A percentile compares a stretch with the other conserved stretches of the same genome.
These are phyloP conservation scores for Philaenus spumarius DNA, from an alignment of 1,140 invertebrate species.

Conservation along the genomic window DNA sequence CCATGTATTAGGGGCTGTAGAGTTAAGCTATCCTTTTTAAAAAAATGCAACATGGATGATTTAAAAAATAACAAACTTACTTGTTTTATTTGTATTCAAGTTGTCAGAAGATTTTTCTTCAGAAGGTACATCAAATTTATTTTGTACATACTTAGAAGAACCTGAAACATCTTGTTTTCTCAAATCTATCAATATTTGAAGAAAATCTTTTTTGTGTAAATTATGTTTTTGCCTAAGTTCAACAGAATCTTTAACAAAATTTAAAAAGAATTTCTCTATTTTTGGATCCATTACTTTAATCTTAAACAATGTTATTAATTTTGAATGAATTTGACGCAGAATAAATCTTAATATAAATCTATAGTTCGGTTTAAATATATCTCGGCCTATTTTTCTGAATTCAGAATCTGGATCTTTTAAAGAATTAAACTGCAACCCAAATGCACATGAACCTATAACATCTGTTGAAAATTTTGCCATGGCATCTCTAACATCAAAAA, in stretches of 20 bases:
- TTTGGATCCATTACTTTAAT: constrained; percentile 20
- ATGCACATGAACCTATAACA: constrained; percentile 48
- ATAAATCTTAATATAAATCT: constrained; percentile 26
- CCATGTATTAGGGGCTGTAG: no score
- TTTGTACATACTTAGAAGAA: no score
- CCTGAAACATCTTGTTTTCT: constrained; percentile 17
- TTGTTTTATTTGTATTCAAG: no score
- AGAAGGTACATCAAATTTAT: no score
- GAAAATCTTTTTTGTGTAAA: constrained; percentile 39
- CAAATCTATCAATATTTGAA: constrained; percentile 30
- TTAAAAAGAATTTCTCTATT: constrained; percentile 40
- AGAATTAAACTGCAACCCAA: constrained; percentile 48
- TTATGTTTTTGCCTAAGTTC: constrained; percentile 40
- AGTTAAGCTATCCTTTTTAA: no score
- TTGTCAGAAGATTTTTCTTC: no score
- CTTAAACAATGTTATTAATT: constrained; percentile 16
- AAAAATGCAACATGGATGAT: no score
- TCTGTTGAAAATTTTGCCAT: constrained; percentile 47
- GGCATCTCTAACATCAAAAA: constrained; percentile 39
- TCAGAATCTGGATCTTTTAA: constrained; percentile 42
- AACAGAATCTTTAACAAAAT: constrained; percentile 42
- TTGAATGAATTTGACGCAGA: constrained; percentile 18
- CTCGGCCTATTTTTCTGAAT: constrained; percentile 43
- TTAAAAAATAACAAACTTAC: no score
- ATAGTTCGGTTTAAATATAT: constrained; percentile 33